Evolutionary conservation across 1,140 invertebrate species (phyloP).

Genomic region (Euwallacea similis): DNA sequence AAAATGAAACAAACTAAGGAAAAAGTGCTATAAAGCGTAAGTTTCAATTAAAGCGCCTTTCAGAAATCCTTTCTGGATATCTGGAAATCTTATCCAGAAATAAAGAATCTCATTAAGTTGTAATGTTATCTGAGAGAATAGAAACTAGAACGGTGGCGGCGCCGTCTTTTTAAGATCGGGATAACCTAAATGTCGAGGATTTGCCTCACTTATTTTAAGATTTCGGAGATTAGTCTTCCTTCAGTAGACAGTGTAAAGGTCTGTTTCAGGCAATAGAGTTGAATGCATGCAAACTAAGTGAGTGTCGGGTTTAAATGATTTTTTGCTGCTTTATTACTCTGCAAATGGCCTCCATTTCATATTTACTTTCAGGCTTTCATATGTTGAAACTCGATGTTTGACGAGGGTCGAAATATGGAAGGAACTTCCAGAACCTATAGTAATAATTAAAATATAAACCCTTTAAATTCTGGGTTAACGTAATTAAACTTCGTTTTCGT

Average conservation of each 20-base stretch:
- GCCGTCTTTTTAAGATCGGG: not conserved
- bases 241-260: slow-evolving; percentile 9
- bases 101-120: slow-evolving; percentile 32
- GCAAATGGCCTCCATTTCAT: not conserved
- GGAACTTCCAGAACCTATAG: not conserved
- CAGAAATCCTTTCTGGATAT: slow-evolving; percentile 15
- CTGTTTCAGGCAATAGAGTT: not conserved
- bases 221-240: slow-evolving; percentile 17
- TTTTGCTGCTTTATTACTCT: not conserved
- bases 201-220: slow-evolving; percentile 25
- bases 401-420: not conserved
- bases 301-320: not conserved
- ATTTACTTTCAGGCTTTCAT: too few species aligned
- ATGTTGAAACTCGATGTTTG: too few species aligned
- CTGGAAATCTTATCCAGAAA: slow-evolving; percentile 14
- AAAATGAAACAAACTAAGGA: not conserved
- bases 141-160: slow-evolving; percentile 15
- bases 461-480: not conserved
- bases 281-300: not conserved
- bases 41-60: slow-evolving; percentile 28
- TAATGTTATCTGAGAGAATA: slow-evolving; percentile 28
- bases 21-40: slow-evolving; percentile 6
- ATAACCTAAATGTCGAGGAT: slow-evolving; percentile 16
- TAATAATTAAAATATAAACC: not conserved
- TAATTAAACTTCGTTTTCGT: not conserved